Evolutionary conservation across 2,888 invertebrate species (phyloP), one percentile per base, ranked within the genome.

Genomic region (Enoplolaimus lenunculus): DNA sequence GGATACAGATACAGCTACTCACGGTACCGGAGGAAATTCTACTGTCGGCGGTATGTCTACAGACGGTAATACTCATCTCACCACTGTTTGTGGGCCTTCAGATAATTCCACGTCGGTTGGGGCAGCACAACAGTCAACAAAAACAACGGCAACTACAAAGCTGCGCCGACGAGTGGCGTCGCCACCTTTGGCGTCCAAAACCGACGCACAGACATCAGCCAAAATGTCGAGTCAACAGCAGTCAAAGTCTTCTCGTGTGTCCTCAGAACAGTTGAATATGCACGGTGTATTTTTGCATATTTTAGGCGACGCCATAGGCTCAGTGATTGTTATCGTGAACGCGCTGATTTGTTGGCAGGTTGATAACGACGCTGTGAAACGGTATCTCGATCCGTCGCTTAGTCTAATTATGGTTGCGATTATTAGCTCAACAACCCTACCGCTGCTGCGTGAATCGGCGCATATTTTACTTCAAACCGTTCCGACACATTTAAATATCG

Each of bases 271-370:
- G 81, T 89, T 98, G 89, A 98, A 98, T 81, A 98, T 99, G 94
- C 88, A 91, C 70, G 98, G 95, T n/a, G 97, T 97, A n/a, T 98
- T 97, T 82, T 85, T 98, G 70, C 98, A 98, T 81, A 90, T 99
- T 1, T 83, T 98, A 57, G 94, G 95, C 67, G 98, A 98, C 84
- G 97, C 97, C 29, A 84, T 99, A 67, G 98, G 98, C 69, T 93
- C 92, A 0, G 86, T 93, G 1, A 90, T 93, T 76, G 93, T 94
- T 16, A 89, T 93, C 64, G 86, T 89, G 66, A 91, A 92, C 70
- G 93, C 93, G 2, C 77, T 86, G 74, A 84, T 87, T 73, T 85
- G 86, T 67, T 83, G 89, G 89, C 84, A 87, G 68, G 89, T 90
- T 0, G 85, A 90, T 0, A 93, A 93, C 85, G 80, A 83, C 68